Conservation (phyloP, 2,888 invertebrate species). For the Epicampocera succincta region DNA sequence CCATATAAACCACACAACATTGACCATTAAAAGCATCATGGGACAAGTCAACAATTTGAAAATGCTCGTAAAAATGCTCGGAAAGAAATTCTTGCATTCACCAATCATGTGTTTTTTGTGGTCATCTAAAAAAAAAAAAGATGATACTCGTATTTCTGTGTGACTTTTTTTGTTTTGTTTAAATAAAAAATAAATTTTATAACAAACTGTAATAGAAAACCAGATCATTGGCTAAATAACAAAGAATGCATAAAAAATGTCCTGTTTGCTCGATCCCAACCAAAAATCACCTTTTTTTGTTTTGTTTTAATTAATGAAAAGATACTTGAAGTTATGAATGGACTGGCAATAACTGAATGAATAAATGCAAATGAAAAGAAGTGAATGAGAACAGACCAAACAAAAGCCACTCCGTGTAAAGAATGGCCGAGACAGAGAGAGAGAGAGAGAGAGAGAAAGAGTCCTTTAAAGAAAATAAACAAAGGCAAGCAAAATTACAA, state of each 20-base stretch:
- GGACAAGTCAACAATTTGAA: background rate
- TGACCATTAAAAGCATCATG: slow-evolving; percentile 4
- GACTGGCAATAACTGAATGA: slow-evolving; percentile 5
- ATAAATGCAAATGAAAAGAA: slow-evolving; percentile 23
- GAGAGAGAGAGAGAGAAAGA: background rate
- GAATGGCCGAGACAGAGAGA: background rate
- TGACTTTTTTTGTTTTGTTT: background rate
- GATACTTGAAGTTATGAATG: slow-evolving; percentile 63
- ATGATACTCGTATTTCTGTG: slow-evolving; percentile 2
- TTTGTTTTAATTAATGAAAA: slow-evolving; percentile 53
- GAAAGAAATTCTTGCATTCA: background rate
- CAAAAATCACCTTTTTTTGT: background rate
- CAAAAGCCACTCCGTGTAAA: background rate
- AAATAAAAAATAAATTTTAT: slow-evolving; percentile 1
- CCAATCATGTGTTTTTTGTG: slow-evolving; percentile 5
- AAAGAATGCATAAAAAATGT: slow-evolving; percentile 14
- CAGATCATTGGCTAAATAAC: background rate
- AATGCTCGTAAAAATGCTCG: slow-evolving; percentile 16
- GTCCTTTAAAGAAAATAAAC: background rate
- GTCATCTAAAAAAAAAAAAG: background rate
- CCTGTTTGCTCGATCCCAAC: slow-evolving; percentile 9
- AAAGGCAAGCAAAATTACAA: slow-evolving; percentile 59
- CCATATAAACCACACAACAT: slow-evolving; percentile 20
- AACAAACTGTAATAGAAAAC: slow-evolving; percentile 13
- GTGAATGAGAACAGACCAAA: slow-evolving; percentile 33